These are phyloP conservation scores for Nomada hirtipes DNA, from an alignment of 2,888 invertebrate species.

Conservation along the genomic window DNA sequence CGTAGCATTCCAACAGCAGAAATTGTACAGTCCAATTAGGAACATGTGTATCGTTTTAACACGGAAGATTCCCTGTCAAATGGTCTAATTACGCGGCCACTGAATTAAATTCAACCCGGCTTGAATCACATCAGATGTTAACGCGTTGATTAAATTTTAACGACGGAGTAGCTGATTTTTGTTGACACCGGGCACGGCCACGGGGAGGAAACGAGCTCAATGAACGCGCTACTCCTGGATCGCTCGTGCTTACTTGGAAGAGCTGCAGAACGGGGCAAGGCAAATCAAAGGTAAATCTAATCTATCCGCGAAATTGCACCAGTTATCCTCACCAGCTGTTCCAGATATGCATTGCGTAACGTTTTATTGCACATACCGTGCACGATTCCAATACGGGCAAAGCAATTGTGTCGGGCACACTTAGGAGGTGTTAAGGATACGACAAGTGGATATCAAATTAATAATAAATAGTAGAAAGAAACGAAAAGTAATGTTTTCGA, in stretches of 20 bases:
- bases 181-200: not conserved
- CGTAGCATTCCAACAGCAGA: slow-evolving; percentile 27
- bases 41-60: slow-evolving; percentile 27
- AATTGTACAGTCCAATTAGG: slow-evolving; percentile 52
- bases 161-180: not conserved
- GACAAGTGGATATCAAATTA: too few species aligned
- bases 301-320: slow-evolving; percentile 25
- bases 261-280: not conserved
- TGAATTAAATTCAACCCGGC: slow-evolving; percentile 18
- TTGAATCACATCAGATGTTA: slow-evolving; percentile 20
- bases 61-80: slow-evolving; percentile 12
- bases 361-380: not conserved
- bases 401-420: too few species aligned
- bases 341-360: slow-evolving; percentile 26
- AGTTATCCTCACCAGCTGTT: slow-evolving; percentile 13
- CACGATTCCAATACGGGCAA: not conserved
- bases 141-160: slow-evolving; percentile 24
- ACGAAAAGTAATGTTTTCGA: too few species aligned
- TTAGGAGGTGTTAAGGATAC: too few species aligned
- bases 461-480: too few species aligned
- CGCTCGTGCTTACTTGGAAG: not conserved
- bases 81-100: slow-evolving; percentile 39
- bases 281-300: slow-evolving; percentile 33
- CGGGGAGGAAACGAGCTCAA: slow-evolving; percentile 6
- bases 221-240: not conserved